Conservation (phyloP, 1,140 invertebrate species). For the Euwallacea similis region DNA sequence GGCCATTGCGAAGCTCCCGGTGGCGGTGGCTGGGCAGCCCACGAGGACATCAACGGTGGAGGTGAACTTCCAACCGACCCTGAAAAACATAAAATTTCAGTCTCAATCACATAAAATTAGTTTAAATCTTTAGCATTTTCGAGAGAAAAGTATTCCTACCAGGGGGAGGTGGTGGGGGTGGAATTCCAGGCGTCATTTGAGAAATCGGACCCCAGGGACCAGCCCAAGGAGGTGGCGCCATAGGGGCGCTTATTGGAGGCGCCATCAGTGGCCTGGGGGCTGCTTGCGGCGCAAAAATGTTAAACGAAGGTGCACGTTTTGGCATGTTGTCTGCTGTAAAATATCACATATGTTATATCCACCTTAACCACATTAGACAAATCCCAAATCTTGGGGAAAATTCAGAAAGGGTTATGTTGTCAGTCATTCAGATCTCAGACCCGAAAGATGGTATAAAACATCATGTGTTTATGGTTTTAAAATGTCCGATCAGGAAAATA, state of each 20-base stretch:
- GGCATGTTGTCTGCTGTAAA: constrained; percentile 54
- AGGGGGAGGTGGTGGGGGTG: constrained; percentile 62
- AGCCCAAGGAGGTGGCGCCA: constrained; percentile 55
- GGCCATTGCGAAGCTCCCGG: constrained; percentile 57
- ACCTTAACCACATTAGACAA: not conserved
- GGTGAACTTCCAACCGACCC: constrained; percentile 53
- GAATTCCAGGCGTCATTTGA: constrained; percentile 43
- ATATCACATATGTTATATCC: not conserved
- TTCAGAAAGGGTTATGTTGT: constrained; percentile 19
- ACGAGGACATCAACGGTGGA: constrained; percentile 57
- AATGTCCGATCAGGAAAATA: too few species aligned
- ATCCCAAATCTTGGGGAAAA: not conserved
- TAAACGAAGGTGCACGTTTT: constrained; percentile 44
- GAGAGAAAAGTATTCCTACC: constrained; percentile 41
- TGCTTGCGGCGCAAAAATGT: constrained; percentile 59
- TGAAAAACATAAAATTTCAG: not conserved
- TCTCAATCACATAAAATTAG: not conserved
- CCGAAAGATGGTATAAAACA: constrained; percentile 36
- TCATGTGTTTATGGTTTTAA: constrained; percentile 50
- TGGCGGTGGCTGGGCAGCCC: constrained; percentile 57
- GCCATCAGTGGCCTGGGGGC: constrained; percentile 67
- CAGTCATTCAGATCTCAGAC: constrained; percentile 24
- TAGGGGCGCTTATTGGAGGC: constrained; percentile 56
- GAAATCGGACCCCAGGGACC: constrained; percentile 50
- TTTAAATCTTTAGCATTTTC: not conserved